These are phyloP conservation scores for Clarias pachynema DNA, from an alignment of 2,797 vertebrate genomes.

Conservation along the genomic window DNA sequence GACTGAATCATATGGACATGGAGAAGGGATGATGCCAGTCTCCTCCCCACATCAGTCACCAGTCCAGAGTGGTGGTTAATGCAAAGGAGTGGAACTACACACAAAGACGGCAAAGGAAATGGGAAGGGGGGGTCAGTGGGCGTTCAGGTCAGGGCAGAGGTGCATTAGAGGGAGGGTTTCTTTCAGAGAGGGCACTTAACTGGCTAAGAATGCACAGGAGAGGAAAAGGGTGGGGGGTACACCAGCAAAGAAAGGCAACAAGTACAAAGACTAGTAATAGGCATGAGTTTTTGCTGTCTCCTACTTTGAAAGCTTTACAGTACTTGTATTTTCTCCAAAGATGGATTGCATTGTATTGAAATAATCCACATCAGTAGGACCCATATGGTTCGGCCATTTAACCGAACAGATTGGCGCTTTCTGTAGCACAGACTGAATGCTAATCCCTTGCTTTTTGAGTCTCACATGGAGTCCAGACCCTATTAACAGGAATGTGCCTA, in stretches of 20 bases:
- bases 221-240: constrained; percentile 46
- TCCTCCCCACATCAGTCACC: constrained; percentile 39
- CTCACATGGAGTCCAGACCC: constrained; percentile 55
- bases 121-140: constrained; percentile 54
- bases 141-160: constrained; percentile 60
- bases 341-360: constrained; percentile 63
- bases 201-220: constrained; percentile 66
- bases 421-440: constrained; percentile 49
- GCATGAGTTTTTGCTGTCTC: constrained; percentile 58
- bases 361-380: constrained; percentile 62
- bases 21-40: constrained; percentile 33
- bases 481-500: constrained; percentile 55
- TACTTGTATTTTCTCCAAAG: constrained; percentile 55
- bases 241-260: constrained; percentile 61
- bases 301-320: constrained; percentile 59
- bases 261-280: constrained; percentile 63
- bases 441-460: constrained; percentile 62
- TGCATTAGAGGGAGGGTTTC: constrained; percentile 70
- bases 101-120: constrained; percentile 46
- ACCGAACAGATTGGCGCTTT: constrained; percentile 54
- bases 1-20: constrained; percentile 51
- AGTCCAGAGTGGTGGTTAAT: constrained; percentile 61
- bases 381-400: constrained; percentile 64
- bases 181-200: constrained; percentile 78
- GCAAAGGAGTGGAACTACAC: constrained; percentile 60